phyloP scores from a whole-genome alignment of 2,888 invertebrate species.

The Drosophila mayaguana region DNA sequence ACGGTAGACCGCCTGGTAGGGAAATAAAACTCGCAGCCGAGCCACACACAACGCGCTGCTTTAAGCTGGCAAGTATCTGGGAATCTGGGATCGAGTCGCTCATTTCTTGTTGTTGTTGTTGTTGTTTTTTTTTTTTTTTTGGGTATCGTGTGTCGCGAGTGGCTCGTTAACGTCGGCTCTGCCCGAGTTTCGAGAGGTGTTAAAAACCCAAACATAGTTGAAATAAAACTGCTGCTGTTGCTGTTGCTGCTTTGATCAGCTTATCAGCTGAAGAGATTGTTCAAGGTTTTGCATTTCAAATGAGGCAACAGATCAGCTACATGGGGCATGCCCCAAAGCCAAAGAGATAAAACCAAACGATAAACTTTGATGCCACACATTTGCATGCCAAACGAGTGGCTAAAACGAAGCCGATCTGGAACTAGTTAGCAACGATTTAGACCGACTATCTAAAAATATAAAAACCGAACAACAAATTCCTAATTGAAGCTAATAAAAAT shows the following conservation, averaged over 20 bases:
- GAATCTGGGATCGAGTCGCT: conserved; percentile 19
- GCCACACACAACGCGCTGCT: conserved; percentile 69
- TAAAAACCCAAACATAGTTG: conserved; percentile 25
- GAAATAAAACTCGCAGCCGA: conserved; percentile 4
- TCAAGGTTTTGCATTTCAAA: conserved; percentile 73
- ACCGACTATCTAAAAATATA: not conserved
- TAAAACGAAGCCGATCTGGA: not conserved
- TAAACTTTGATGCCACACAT: conserved; percentile 42
- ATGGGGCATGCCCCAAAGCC: conserved; percentile 45
- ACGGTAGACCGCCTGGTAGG: conserved; percentile 39
- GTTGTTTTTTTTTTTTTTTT: not conserved
- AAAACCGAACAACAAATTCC: not conserved
- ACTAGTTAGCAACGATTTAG: not conserved
- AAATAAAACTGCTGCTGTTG: conserved; percentile 17
- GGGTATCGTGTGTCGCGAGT: conserved; percentile 14
- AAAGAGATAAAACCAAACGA: conserved; percentile 39
- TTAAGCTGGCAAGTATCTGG: conserved; percentile 18
- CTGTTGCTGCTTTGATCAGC: conserved; percentile 46
- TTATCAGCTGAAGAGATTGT: conserved; percentile 56
- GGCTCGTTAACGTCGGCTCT: conserved; percentile 61
- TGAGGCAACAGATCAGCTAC: conserved; percentile 44
- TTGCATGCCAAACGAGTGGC: conserved; percentile 57
- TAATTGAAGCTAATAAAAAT: not conserved
- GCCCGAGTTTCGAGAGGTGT: conserved; percentile 52
- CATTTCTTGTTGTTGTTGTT: not conserved